phyloP scores from a whole-genome alignment of 2,888 invertebrate species.

The Acanthosepion esculentum region DNA sequence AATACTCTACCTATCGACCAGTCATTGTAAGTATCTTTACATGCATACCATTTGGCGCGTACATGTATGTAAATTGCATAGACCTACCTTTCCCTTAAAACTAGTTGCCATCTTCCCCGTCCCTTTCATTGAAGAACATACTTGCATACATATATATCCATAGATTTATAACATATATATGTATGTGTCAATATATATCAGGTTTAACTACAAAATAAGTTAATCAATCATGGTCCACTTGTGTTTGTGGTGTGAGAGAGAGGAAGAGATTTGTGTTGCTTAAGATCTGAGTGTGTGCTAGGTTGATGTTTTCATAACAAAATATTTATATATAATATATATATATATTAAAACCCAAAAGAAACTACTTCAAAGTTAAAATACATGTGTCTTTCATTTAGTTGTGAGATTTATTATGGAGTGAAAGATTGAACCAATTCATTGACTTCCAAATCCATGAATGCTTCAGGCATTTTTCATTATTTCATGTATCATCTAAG shows the following conservation, averaged over 20 bases:
- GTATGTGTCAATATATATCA: neutral
- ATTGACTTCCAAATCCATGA: conserved; percentile 46
- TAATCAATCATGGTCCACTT: conserved; percentile 48
- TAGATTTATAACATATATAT: neutral
- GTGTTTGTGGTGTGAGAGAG: conserved; percentile 47
- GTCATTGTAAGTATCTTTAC: conserved; percentile 46
- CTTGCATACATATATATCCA: conserved; percentile 33
- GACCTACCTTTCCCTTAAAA: neutral
- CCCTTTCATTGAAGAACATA: conserved; percentile 14
- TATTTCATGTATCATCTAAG: conserved; percentile 46
- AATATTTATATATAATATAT: conserved; percentile 33
- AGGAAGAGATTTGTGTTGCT: conserved; percentile 35
- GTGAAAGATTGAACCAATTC: conserved; percentile 45
- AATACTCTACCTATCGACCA: conserved; percentile 9
- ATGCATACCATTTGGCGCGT: conserved; percentile 39
- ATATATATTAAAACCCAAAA: neutral
- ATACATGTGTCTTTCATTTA: conserved; percentile 47
- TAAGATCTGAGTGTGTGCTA: conserved; percentile 47
- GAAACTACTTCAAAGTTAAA: conserved; percentile 35
- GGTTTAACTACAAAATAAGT: conserved; percentile 34
- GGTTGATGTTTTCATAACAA: conserved; percentile 35
- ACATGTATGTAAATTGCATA: conserved; percentile 43
- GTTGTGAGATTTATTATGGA: conserved; percentile 38
- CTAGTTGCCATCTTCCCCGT: neutral
- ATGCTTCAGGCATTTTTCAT: conserved; percentile 39